These are phyloP conservation scores for Hydra vulgaris DNA, from an alignment of 30 jellyfish, hydroid and myxozoan genomes.

Conservation along the genomic window DNA sequence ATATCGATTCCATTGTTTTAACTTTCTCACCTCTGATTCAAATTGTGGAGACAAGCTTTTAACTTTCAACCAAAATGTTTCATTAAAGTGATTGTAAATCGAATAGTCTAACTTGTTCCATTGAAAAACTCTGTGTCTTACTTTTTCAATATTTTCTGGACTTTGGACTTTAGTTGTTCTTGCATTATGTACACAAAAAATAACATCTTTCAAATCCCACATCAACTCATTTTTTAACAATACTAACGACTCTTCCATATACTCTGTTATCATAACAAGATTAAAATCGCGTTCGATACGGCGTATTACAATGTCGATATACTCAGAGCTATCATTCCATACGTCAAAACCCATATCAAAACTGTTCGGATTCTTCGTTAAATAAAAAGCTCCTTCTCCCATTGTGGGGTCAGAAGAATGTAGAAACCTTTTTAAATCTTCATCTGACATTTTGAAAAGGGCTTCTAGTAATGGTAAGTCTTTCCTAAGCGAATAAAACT, in stretches of 20 bases:
- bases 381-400: not conserved
- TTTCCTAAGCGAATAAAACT: not conserved
- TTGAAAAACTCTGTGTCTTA: not conserved
- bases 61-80: conserved; percentile 25
- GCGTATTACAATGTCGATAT: not conserved
- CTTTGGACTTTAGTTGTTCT: conserved; percentile 8
- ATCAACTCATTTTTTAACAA: conserved; percentile 17
- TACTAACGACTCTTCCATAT: conserved; percentile 30
- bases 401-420: not conserved
- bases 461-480: conserved; percentile 7
- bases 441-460: conserved; percentile 10
- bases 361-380: conserved; percentile 20
- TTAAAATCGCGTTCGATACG: conserved; percentile 13
- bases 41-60: not conserved
- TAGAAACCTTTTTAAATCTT: conserved; percentile 10
- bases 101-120: conserved; percentile 25
- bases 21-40: conserved; percentile 1
- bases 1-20: not conserved
- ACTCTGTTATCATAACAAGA: conserved; percentile 29
- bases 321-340: conserved; percentile 18
- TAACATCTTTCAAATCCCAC: conserved; percentile 22
- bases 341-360: conserved; percentile 26
- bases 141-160: not conserved
- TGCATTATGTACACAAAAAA: conserved; percentile 17
- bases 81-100: conserved; percentile 1